A percentile compares a stretch with the other conserved stretches of the same genome.
These are phyloP conservation scores for Notodonta dromedarius DNA, from an alignment of 2,888 invertebrate genomes.

Conservation along the genomic window DNA sequence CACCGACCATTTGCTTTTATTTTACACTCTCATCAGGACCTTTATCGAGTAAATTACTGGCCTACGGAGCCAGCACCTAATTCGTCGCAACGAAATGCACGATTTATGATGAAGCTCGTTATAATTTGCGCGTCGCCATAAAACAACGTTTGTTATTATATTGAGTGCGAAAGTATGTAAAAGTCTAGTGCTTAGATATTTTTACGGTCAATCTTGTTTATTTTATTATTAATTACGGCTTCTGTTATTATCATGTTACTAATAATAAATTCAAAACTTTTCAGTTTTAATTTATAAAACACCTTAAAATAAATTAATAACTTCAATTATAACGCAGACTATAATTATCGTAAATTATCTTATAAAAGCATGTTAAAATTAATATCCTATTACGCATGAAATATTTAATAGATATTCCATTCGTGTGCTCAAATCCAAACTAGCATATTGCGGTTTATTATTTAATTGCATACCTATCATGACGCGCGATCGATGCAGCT, in stretches of 20 bases:
- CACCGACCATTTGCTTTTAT: slow-evolving; percentile 73
- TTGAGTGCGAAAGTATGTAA: background rate
- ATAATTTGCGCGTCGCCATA: background rate
- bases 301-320: background rate
- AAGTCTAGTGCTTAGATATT: background rate
- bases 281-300: no score
- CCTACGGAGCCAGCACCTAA: slow-evolving; percentile 27
- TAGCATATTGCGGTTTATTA: slow-evolving; percentile 15
- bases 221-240: background rate
- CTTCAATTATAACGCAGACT: background rate
- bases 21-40: slow-evolving; percentile 77
- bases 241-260: no score
- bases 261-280: no score
- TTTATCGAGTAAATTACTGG: slow-evolving; percentile 62
- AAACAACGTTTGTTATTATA: background rate
- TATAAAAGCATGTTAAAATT: background rate
- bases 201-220: background rate
- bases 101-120: background rate
- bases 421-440: slow-evolving; percentile 7
- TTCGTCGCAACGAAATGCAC: slow-evolving; percentile 20
- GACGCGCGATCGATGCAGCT: slow-evolving; percentile 35
- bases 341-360: background rate
- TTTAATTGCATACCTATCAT: slow-evolving; percentile 25
- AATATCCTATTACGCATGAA: background rate
- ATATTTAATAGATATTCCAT: background rate